Evolutionary conservation across 35 echinoderm and acorn worm species (phyloP), one percentile per base, ranked within the genome.

Genomic region (Ophioderma brevispina): DNA sequence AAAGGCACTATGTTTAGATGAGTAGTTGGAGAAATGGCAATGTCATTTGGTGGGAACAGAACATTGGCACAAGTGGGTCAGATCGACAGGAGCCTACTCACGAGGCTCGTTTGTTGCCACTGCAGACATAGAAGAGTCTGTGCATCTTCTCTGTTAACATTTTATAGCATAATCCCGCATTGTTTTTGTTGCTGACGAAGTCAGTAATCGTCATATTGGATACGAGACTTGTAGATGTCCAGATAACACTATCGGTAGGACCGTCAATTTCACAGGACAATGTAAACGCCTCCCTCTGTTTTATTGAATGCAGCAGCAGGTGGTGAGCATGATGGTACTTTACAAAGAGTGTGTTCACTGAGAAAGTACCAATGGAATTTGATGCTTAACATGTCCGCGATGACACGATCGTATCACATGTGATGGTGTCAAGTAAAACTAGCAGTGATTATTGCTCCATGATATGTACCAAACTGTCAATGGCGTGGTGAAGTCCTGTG

Each of bases 31-130:
- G 83, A 64, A 25, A 85, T 63, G 32, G 83, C 10, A 35, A 85
- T 34, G 34, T 70, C 10, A 70, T 36, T 35, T 30, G 83, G 83
- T 64, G 46, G 52, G 52, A 34, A 85, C 30, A 64, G 32, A 37
- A 85, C 83, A 75, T 37, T 36, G 38, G 50, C n/a, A n/a, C 17
- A 3, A 59, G 55, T 2, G 83, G 83, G 36, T 55, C 83, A 83
- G 52, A 32, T 8, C 31, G 18, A 33, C 81, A 83, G 23, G 17
- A 43, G 30, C 39, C 6, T 11, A 11, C 33, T 28, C 41, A 46
- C 4, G 41, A 17, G 41, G 41, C 17, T 46, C 17, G 5, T 8
- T 17, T 46, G 41, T 8, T 46, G 17, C 5, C 41, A 8, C 5
- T 46, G 17, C 41, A 46, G 4, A 46, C 5, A 17, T 46, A 46